Evolutionary conservation across 1,140 invertebrate genomes (phyloP).

Genomic region (Solen grandis): DNA sequence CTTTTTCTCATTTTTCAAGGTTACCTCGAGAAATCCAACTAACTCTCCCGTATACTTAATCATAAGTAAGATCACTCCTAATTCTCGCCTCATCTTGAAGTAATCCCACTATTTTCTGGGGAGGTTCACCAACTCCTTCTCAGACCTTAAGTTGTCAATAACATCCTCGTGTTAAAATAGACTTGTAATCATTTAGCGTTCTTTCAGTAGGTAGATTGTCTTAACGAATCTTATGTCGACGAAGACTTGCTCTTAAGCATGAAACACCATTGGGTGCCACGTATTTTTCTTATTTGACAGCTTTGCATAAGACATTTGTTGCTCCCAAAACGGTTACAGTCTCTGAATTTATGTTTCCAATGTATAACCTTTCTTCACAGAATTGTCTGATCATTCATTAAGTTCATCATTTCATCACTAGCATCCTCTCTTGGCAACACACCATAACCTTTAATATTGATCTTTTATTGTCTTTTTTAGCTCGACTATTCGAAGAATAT

Average conservation of each 20-base stretch:
- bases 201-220: constrained; percentile 29
- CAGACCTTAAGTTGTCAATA: not conserved
- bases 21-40: not conserved
- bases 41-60: constrained; percentile 3
- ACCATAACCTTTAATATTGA: not conserved
- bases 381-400: too few relatives aligned
- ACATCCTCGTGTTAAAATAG: constrained; percentile 20
- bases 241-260: constrained; percentile 28
- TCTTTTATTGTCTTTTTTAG: too few relatives aligned
- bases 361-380: constrained; percentile 3
- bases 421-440: not conserved
- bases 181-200: constrained; percentile 36
- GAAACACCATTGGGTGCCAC: constrained; percentile 52
- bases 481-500: too few relatives aligned
- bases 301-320: constrained; percentile 9
- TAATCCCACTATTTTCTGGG: not conserved
- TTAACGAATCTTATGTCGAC: constrained; percentile 6
- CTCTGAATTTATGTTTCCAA: constrained; percentile 14
- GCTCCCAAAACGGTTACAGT: constrained; percentile 51
- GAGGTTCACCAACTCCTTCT: not conserved
- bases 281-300: constrained; percentile 7
- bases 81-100: not conserved
- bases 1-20: not conserved
- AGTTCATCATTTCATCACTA: not conserved
- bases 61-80: not conserved